These are phyloP conservation scores for Archivesica marissinica DNA, from an alignment of 1,140 invertebrate genomes.

Conservation along the genomic window DNA sequence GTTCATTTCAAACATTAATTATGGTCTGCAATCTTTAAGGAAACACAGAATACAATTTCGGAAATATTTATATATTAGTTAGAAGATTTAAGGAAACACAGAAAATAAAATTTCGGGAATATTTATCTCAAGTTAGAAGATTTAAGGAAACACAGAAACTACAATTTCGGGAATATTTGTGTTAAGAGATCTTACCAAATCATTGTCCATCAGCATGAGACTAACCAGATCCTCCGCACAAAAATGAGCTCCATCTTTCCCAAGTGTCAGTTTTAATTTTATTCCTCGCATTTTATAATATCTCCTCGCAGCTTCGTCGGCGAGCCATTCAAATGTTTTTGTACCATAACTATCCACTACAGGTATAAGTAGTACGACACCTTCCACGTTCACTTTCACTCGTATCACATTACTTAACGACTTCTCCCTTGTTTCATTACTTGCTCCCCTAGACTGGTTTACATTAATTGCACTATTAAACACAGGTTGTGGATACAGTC, in stretches of 20 bases:
- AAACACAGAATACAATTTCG: too few species aligned
- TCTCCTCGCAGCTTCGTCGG: slow-evolving; percentile 29
- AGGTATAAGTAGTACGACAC: slow-evolving; percentile 44
- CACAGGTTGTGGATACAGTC: not conserved
- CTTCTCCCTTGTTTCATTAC: not conserved
- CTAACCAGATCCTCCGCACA: slow-evolving; percentile 54
- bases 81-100: too few species aligned
- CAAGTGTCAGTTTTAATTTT: slow-evolving; percentile 45
- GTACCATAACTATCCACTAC: slow-evolving; percentile 45
- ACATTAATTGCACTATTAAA: slow-evolving; percentile 18
- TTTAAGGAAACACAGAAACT: too few species aligned
- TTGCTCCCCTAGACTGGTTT: slow-evolving; percentile 27
- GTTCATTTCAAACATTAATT: too few species aligned
- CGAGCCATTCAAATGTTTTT: slow-evolving; percentile 56
- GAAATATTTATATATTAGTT: too few species aligned
- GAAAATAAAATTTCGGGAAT: too few species aligned
- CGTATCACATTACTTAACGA: slow-evolving; percentile 35
- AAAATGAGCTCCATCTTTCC: slow-evolving; percentile 57
- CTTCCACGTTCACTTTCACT: slow-evolving; percentile 50
- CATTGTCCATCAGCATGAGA: slow-evolving; percentile 50
- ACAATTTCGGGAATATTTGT: too few species aligned
- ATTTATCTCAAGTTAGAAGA: too few species aligned
- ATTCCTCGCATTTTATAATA: slow-evolving; percentile 50
- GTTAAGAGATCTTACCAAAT: slow-evolving; percentile 27
- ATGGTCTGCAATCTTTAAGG: too few species aligned